phyloP scores from a whole-genome alignment of 2,888 invertebrate species.

The Caenorhabditis zanzibari region DNA sequence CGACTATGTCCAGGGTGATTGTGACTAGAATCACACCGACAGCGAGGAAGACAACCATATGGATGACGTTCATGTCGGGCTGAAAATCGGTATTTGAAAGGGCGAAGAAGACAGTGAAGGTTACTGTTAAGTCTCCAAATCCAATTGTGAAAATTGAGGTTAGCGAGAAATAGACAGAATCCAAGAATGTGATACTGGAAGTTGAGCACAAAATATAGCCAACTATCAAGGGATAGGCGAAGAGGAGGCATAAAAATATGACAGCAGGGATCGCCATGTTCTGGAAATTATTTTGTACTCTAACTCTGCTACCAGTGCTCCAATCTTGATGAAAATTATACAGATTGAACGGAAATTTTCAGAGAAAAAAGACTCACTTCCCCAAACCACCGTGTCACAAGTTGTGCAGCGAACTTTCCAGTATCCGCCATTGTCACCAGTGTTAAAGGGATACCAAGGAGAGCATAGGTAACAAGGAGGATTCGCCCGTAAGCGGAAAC shows the following conservation, averaged over 20 bases:
- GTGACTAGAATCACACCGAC: conserved; percentile 75
- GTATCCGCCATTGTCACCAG: conserved; percentile 77
- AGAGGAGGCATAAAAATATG: conserved; percentile 69
- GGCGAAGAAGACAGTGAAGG: not conserved
- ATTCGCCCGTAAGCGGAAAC: conserved; percentile 63
- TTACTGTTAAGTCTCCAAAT: conserved; percentile 74
- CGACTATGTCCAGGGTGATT: conserved; percentile 75
- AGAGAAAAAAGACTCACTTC: conserved; percentile 44
- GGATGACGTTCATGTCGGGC: conserved; percentile 74
- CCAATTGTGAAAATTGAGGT: conserved; percentile 77
- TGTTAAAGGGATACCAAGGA: conserved; percentile 73
- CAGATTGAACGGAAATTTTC: not conserved
- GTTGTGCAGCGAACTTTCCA: conserved; percentile 73
- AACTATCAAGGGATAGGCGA: conserved; percentile 68
- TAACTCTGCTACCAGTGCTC: too few relatives aligned
- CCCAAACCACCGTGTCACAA: conserved; percentile 71
- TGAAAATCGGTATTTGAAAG: conserved; percentile 38
- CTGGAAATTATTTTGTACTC: conserved; percentile 46
- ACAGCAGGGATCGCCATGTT: conserved; percentile 71
- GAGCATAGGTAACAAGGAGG: conserved; percentile 69
- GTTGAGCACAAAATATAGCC: conserved; percentile 67
- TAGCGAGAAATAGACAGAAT: conserved; percentile 73
- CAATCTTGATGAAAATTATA: too few relatives aligned
- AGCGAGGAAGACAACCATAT: conserved; percentile 71
- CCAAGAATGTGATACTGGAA: conserved; percentile 66